Percentiles rank a stretch among this genome's conserved stretches.
phyloP scores from a whole-genome alignment of 2,888 invertebrate species.

The Scaptomyza reducta region DNA sequence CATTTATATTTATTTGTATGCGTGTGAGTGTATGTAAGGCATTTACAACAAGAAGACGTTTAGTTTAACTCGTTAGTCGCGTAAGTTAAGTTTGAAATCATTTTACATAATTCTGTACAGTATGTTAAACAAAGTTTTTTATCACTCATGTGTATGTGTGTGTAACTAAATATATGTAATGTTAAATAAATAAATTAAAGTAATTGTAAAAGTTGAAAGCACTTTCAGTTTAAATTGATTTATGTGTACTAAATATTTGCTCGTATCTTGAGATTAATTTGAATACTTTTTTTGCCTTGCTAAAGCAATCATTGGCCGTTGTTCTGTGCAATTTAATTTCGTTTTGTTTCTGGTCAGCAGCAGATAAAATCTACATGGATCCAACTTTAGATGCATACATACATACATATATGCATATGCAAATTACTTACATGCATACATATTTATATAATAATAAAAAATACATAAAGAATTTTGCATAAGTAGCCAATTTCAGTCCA shows the following conservation, averaged over 20 bases:
- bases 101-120: conserved; percentile 63
- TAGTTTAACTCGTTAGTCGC: conserved; percentile 29
- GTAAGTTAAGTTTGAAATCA: conserved; percentile 45
- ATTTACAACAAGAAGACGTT: conserved; percentile 46
- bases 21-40: conserved; percentile 52
- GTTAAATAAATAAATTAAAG: conserved; percentile 36
- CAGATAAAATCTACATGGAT: conserved; percentile 52
- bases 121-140: conserved; percentile 44
- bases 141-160: conserved; percentile 14
- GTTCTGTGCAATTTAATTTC: conserved; percentile 12
- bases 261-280: conserved; percentile 7
- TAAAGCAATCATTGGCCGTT: conserved; percentile 5
- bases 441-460: conserved; percentile 19
- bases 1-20: conserved; percentile 8
- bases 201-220: conserved; percentile 25
- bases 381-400: conserved; percentile 17
- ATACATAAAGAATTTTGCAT: conserved; percentile 54
- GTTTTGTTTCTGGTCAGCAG: conserved; percentile 18
- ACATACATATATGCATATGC: conserved; percentile 19
- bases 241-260: conserved; percentile 3
- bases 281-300: conserved; percentile 31
- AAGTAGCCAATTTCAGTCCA: conserved; percentile 78
- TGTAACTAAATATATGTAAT: conserved; percentile 16
- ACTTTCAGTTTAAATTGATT: conserved; percentile 11
- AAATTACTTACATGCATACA: conserved; percentile 21